Conservation (phyloP, 2,888 invertebrate genomes). For the Linnaemya tessellans region DNA sequence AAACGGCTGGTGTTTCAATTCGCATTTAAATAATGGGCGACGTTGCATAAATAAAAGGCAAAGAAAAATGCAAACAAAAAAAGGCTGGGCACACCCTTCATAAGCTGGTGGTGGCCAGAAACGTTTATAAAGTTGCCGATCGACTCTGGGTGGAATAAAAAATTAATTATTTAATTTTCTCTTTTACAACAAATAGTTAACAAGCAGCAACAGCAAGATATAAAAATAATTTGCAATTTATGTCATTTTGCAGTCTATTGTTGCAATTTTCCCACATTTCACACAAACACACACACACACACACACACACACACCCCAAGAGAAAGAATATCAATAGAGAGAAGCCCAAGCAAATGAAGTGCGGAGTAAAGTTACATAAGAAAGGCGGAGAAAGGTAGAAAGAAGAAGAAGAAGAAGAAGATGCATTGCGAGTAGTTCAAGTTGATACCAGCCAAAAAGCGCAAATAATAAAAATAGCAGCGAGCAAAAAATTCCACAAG, state of each 20-base stretch:
- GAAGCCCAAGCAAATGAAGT: background rate
- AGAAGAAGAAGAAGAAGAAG: too few species aligned
- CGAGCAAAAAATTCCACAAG: conserved; percentile 50
- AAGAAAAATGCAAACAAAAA: background rate
- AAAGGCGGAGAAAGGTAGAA: background rate
- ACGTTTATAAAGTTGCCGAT: background rate
- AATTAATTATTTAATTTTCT: conserved; percentile 38
- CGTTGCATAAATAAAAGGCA: background rate
- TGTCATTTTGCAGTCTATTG: background rate
- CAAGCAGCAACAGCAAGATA: background rate
- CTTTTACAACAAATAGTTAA: conserved; percentile 29
- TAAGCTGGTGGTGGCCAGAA: background rate
- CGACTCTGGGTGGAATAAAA: background rate
- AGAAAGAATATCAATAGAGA: background rate
- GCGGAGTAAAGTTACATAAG: background rate
- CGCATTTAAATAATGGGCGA: conserved; percentile 34
- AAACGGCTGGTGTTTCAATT: conserved; percentile 61
- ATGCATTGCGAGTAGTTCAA: background rate
- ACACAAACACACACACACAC: background rate
- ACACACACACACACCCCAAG: background rate
- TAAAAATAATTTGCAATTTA: conserved; percentile 31
- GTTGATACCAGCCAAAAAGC: background rate
- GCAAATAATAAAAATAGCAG: background rate
- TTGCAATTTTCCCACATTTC: conserved; percentile 7
- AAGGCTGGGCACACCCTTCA: conserved; percentile 51